Conservation (phyloP, 2,113 vertebrate genomes). For the Alces alces region DNA sequence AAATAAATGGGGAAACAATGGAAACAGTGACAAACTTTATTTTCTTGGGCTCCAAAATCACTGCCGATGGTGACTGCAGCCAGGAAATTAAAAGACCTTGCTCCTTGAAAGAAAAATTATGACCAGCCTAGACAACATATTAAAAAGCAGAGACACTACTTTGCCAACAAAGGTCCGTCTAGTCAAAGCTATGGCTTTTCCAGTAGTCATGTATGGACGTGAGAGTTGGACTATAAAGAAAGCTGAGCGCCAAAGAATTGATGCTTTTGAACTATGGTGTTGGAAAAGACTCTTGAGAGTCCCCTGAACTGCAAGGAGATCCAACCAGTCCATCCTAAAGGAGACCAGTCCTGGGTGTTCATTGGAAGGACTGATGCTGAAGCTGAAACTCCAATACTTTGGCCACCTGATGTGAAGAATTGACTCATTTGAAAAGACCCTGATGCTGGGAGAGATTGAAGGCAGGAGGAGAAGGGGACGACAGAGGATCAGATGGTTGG, state of each 20-base stretch:
- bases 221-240: background rate
- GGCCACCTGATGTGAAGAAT: background rate
- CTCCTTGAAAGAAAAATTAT: background rate
- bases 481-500: background rate
- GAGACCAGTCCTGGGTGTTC: background rate
- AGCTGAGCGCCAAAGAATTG: rapidly evolving
- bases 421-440: background rate
- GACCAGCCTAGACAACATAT: background rate
- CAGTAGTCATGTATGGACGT: background rate
- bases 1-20: background rate
- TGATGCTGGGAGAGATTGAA: background rate
- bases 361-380: background rate
- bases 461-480: background rate
- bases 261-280: background rate
- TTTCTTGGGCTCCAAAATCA: background rate
- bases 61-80: background rate
- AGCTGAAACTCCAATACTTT: background rate
- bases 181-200: background rate
- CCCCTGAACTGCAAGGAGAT: background rate
- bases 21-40: background rate
- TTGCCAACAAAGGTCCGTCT: background rate
- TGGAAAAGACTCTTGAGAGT: background rate
- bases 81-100: background rate
- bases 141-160: background rate
- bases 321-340: background rate